Evolutionary conservation across 2,113 vertebrate species (phyloP), one percentile per base, ranked within the genome.

Genomic region (Onychorhynchus coronatus): DNA sequence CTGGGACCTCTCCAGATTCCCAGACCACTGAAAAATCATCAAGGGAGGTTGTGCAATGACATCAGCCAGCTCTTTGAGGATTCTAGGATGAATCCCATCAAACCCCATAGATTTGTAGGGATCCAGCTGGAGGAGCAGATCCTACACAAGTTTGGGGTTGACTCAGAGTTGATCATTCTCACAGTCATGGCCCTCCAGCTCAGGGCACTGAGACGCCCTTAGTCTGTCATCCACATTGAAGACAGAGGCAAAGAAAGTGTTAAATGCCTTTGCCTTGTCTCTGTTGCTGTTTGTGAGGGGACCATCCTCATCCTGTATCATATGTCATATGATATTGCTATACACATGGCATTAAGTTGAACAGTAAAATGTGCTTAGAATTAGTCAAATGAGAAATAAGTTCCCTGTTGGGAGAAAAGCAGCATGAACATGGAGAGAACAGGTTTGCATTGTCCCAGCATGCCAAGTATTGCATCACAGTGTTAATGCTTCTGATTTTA

Each of bases 381-480:
- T 86, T 77, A 79, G 24, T 59, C 42, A 88, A 56, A 33, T 63
- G 59, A 74, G 50, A 81, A 80, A 24, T 72, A 49, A 14, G 35
- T 58, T 77, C 17, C 35, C 10, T 66, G 12, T 39, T 65, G 50
- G 53, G 55, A 73, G 37, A 77, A 88, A 94, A 88, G 47, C 68
- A 41, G 42, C 27, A 37, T 0, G 2, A 73, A 44, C 0, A 0
- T 17, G 33, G 22, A 74, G 65, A 76, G 41, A 80, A 59, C 42
- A 87, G 66, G 46, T 83, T 85, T 70, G 42, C 3, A 1, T 73
- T 76, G 42, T 28, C 67, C 37, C 42, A 66, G 21, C 12, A 2
- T 61, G 50, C 39, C 28, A 68, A 88, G 33, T 47, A 37, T 88
- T 68, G 13, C 46, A 53, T 82, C 50, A 41, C 18, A 50, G 9